Evolutionary conservation across 2,113 vertebrate genomes (phyloP), one percentile per base, ranked within the genome.

Genomic region (Cervus canadensis): DNA sequence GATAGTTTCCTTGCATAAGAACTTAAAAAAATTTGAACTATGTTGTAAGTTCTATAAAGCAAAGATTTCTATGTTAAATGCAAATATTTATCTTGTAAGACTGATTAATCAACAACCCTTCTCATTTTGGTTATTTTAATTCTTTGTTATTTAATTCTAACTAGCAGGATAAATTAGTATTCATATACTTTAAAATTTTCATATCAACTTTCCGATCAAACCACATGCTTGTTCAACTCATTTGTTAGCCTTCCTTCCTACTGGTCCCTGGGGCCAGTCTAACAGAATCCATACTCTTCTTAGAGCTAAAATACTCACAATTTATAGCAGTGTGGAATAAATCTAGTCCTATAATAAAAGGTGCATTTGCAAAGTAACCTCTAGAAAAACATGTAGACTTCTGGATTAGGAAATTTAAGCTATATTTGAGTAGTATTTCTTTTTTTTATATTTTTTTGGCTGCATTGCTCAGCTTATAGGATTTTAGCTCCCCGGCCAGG

Each of bases 131-230:
- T 93, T 81, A 67, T 79, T 89, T 89, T 87, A 76, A 89, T 52
- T 89, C 74, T 89, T 94, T 83, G 43, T 60, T 89, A 82, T 57
- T 81, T 67, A 36, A 87, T 71, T 94, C 48, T 85, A 84, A 94
- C 17, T 4, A 84, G 85, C 52, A 93, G 25, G 84, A 84, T 6
- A 86, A 93, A 95, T 23, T 89, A n/a, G 15, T 26, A 40, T 92
- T 50, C 17, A 36, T 23, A 8, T 62, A 67, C 57, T 95, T 97
- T 94, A 28, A 91, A 94, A 36, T 92, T 97, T 94, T 87, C 84
- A 83, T 71, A 92, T 86, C 23, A 89, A 87, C 36, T 17, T 95
- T 91, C 10, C 17, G 56, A 45, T 64, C 62, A 97, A 94, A 91
- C 15, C 36, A 82, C 36, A 95, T 1, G 64, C 4, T 82, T 94